Percentiles rank a stretch among this genome's conserved stretches.
These are phyloP conservation scores for Apodemus agrarius DNA, from an alignment of 2,797 vertebrate species.

Conservation along the genomic window DNA sequence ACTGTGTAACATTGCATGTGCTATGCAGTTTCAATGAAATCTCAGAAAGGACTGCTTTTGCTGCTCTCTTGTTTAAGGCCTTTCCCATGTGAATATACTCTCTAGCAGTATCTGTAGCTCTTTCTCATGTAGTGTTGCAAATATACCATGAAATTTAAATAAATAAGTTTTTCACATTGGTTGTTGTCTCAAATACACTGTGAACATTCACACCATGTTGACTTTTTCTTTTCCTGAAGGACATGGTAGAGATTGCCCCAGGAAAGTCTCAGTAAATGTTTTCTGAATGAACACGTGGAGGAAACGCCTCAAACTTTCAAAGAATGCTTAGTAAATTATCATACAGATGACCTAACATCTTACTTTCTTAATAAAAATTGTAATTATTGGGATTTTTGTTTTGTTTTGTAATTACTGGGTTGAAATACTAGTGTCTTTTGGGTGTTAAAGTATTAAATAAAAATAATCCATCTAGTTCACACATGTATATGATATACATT, in stretches of 20 bases:
- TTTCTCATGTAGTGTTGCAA: neutral
- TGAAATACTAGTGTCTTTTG: neutral
- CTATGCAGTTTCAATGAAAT: neutral
- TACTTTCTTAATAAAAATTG: neutral
- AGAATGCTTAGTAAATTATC: neutral
- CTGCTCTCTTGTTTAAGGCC: neutral
- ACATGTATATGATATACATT: neutral
- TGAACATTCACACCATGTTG: neutral
- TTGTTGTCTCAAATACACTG: neutral
- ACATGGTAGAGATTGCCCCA: neutral
- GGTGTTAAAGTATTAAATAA: neutral
- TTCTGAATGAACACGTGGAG: neutral
- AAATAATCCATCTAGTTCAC: neutral
- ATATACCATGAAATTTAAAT: neutral
- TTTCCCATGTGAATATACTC: neutral
- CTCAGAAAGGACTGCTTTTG: neutral
- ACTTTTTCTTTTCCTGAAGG: neutral
- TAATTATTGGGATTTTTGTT: neutral
- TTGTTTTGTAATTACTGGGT: neutral
- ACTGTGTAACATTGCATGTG: neutral
- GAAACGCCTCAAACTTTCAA: neutral
- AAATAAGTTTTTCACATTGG: neutral
- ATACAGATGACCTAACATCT: neutral
- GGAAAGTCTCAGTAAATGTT: neutral
- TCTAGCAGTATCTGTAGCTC: neutral